phyloP scores from a whole-genome alignment of 2,113 vertebrate genomes.

The Thomomys bottae region DNA sequence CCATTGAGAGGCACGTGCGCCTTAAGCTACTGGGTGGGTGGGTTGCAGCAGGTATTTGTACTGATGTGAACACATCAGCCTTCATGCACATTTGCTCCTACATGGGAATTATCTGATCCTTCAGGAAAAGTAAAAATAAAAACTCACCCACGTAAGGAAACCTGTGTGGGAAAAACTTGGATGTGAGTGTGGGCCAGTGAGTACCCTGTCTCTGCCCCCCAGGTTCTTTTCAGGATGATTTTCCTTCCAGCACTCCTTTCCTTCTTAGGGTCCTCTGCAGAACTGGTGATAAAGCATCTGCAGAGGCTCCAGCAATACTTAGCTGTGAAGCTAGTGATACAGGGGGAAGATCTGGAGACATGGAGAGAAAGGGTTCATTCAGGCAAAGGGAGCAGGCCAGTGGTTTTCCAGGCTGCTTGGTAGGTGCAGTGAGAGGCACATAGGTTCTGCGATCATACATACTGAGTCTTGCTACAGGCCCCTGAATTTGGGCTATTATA shows the following conservation, averaged over 20 bases:
- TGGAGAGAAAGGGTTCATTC: neutral
- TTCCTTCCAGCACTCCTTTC: neutral
- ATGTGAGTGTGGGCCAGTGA: neutral
- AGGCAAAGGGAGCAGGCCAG: neutral
- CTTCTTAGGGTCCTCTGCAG: neutral
- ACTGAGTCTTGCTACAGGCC: neutral
- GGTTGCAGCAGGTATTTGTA: neutral
- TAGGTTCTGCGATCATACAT: neutral
- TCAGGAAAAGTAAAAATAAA: neutral
- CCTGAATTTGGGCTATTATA: neutral
- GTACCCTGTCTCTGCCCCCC: neutral
- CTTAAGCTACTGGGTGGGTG: neutral
- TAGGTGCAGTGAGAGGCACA: neutral
- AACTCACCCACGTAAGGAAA: neutral
- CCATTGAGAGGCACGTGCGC: neutral
- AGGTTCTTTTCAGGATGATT: neutral
- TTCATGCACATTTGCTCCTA: neutral
- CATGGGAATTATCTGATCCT: slow-evolving; percentile 47
- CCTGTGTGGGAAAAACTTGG: neutral
- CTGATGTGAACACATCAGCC: neutral
- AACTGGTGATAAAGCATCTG: neutral
- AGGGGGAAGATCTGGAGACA: neutral
- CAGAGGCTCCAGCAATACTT: neutral
- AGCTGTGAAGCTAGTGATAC: neutral
- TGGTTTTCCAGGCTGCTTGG: too few species aligned